Conservation (phyloP, 2,888 invertebrate species). For the Matsumyia berberina region DNA sequence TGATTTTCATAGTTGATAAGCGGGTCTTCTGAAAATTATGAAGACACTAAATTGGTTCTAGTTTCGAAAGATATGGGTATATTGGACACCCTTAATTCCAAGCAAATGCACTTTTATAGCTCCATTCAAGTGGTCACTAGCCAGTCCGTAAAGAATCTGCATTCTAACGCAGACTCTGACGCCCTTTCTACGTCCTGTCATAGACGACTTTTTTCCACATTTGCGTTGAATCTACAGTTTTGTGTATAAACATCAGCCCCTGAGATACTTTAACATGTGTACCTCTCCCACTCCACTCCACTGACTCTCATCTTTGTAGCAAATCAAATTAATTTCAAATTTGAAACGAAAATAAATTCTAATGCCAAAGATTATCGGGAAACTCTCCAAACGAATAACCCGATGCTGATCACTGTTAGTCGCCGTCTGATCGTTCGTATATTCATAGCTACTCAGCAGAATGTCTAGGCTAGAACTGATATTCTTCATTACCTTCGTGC, state of each 20-base stretch:
- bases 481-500: conserved; percentile 6
- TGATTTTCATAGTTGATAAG: too few relatives aligned
- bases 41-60: too few relatives aligned
- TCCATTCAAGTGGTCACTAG: too few relatives aligned
- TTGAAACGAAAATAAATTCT: conserved; percentile 18
- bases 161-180: too few relatives aligned
- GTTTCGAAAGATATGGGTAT: too few relatives aligned
- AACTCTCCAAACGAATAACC: conserved; percentile 1
- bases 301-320: not conserved
- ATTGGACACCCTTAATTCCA: too few relatives aligned
- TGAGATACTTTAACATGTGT: not conserved
- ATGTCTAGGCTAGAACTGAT: conserved; percentile 34
- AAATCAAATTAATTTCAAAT: not conserved
- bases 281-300: not conserved
- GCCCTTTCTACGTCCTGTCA: too few relatives aligned
- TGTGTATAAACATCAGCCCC: not conserved
- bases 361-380: conserved; percentile 43
- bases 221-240: too few relatives aligned
- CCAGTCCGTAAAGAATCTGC: too few relatives aligned
- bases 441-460: conserved; percentile 16
- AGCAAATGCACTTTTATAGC: too few relatives aligned
- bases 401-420: conserved; percentile 30
- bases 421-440: conserved; percentile 35
- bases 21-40: too few relatives aligned
- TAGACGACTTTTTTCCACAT: too few relatives aligned